phyloP scores from a whole-genome alignment of 2,888 invertebrate species.

The Spilosoma lubricipeda region DNA sequence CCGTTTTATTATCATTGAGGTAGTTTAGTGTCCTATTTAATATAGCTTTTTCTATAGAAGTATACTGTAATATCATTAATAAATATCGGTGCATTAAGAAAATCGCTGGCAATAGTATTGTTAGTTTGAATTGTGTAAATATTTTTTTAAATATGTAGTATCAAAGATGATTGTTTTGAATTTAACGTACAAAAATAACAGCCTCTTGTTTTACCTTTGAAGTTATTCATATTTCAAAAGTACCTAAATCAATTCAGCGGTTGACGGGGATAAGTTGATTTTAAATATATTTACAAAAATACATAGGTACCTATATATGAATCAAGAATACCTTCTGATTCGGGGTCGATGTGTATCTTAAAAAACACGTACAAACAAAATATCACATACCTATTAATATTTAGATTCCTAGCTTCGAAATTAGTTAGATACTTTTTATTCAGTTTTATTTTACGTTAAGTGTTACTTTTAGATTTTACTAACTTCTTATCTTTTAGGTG shows the following conservation, averaged over 20 bases:
- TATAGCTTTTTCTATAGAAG: neutral
- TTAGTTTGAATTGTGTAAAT: neutral
- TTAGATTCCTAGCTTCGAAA: neutral
- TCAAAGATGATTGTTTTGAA: neutral
- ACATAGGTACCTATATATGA: too few species aligned
- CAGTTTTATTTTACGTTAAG: too few species aligned
- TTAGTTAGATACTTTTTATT: neutral
- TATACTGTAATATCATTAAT: neutral
- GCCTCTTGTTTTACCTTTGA: too few species aligned
- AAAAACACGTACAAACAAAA: too few species aligned
- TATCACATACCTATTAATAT: neutral
- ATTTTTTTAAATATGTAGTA: neutral
- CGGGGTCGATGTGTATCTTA: too few species aligned
- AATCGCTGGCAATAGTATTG: neutral
- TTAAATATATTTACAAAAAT: too few species aligned
- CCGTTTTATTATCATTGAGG: conserved; percentile 53
- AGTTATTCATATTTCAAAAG: too few species aligned
- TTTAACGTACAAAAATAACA: neutral
- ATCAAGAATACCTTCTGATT: too few species aligned
- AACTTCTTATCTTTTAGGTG: too few species aligned
- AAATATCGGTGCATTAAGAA: neutral
- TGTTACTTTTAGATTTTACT: too few species aligned
- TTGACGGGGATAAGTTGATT: too few species aligned
- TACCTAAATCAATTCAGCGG: too few species aligned
- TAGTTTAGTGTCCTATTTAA: conserved; percentile 28